Conservation (phyloP, 1,140 invertebrate genomes). For the Onthophagus taurus region DNA sequence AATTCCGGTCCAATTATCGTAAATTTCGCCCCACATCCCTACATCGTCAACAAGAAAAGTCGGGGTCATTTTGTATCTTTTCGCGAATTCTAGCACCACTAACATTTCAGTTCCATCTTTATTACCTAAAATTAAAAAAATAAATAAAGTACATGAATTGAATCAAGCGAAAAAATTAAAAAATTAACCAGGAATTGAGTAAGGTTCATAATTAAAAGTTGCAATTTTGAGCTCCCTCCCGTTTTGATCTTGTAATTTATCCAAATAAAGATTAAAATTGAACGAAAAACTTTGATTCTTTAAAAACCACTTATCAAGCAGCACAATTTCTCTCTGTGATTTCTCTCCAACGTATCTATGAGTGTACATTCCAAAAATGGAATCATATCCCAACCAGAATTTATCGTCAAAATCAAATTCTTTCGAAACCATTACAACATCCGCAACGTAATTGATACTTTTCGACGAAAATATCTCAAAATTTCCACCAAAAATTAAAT, state of each 20-base stretch:
- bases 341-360: slow-evolving; percentile 24
- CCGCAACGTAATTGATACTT: too few species aligned
- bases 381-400: too few species aligned
- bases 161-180: too few species aligned
- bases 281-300: slow-evolving; percentile 20
- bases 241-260: slow-evolving; percentile 26
- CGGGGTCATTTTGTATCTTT: slow-evolving; percentile 42
- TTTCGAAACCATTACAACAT: too few species aligned
- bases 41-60: slow-evolving; percentile 41
- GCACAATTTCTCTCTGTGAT: slow-evolving; percentile 9
- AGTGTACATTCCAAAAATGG: too few species aligned
- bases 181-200: slow-evolving; percentile 24
- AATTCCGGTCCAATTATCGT: slow-evolving; percentile 46
- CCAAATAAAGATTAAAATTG: slow-evolving; percentile 21
- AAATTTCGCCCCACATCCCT: slow-evolving; percentile 48
- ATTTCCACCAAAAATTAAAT: too few species aligned
- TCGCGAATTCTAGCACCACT: slow-evolving; percentile 31
- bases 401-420: too few species aligned
- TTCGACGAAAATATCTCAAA: too few species aligned
- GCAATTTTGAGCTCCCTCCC: slow-evolving; percentile 20
- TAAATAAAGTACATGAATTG: too few species aligned
- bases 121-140: too few species aligned
- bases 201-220: slow-evolving; percentile 26
- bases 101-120: slow-evolving; percentile 29
- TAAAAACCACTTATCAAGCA: slow-evolving; percentile 25